These are phyloP conservation scores for Zeus faber DNA, from an alignment of 2,113 vertebrate species.

Conservation along the genomic window DNA sequence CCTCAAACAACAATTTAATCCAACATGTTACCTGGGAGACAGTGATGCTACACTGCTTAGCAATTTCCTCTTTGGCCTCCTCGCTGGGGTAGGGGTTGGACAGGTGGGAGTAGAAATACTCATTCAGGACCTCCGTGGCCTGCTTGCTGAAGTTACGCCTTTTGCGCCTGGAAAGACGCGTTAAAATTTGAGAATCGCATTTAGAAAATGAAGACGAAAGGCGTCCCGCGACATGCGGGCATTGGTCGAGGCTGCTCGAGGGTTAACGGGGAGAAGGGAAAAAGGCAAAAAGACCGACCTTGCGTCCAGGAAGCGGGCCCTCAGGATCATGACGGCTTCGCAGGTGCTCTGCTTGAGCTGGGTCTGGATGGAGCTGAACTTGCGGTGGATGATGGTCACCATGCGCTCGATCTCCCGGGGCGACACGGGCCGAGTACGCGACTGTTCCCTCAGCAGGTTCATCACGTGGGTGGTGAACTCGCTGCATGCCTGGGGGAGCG, in stretches of 20 bases:
- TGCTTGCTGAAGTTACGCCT: constrained; percentile 92
- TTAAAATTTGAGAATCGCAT: background rate
- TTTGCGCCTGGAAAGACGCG: constrained; percentile 75
- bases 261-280: too few species aligned
- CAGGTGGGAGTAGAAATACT: constrained; percentile 92
- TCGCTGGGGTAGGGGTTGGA: constrained; percentile 91
- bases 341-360: constrained; percentile 91
- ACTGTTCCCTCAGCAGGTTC: constrained; percentile 89
- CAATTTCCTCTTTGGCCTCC: constrained; percentile 91
- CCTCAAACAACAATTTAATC: too few species aligned
- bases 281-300: constrained; percentile 61
- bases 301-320: constrained; percentile 87
- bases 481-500: constrained; percentile 78
- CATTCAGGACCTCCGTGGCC: constrained; percentile 88
- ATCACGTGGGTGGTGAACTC: constrained; percentile 92
- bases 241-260: too few species aligned
- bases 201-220: background rate
- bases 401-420: constrained; percentile 91
- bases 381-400: constrained; percentile 90
- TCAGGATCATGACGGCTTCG: constrained; percentile 90
- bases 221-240: too few species aligned
- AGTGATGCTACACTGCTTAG: constrained; percentile 86
- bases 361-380: constrained; percentile 92
- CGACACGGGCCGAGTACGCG: constrained; percentile 84
- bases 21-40: constrained; percentile 88